Evolutionary conservation across 2,113 vertebrate genomes (phyloP).

Genomic region (Leucoraja erinaceus): DNA sequence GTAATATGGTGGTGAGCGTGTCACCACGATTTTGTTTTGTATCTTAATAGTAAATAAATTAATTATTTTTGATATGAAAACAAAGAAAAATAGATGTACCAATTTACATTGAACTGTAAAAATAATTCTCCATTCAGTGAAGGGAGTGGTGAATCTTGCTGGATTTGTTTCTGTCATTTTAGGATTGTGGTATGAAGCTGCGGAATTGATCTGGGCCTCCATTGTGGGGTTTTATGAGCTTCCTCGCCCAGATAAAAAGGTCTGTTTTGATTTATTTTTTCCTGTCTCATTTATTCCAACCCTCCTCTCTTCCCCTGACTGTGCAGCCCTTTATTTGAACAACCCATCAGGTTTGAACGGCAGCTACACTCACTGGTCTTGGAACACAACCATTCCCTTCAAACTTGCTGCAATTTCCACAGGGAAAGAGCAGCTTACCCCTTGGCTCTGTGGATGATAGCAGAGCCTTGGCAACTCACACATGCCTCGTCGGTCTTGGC

Average conservation of each 20-base stretch:
- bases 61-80: no score
- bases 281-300: neutral
- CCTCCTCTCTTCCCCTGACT: constrained; percentile 8
- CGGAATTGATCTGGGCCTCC: constrained; percentile 81
- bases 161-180: constrained; percentile 41
- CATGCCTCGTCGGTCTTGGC: neutral
- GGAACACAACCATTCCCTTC: neutral
- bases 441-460: neutral
- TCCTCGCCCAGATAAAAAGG: constrained; percentile 89
- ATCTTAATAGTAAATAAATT: no score
- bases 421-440: neutral
- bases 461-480: neutral
- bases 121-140: neutral
- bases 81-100: neutral
- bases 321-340: constrained; percentile 1
- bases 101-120: neutral
- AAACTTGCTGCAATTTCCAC: neutral
- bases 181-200: constrained; percentile 90
- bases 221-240: constrained; percentile 74
- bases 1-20: no score
- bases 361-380: neutral
- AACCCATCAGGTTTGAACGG: neutral
- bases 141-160: neutral
- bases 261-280: constrained; percentile 41
- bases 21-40: no score